These are phyloP conservation scores for Mesocricetus auratus DNA, from an alignment of 2,113 vertebrate species.

Conservation along the genomic window DNA sequence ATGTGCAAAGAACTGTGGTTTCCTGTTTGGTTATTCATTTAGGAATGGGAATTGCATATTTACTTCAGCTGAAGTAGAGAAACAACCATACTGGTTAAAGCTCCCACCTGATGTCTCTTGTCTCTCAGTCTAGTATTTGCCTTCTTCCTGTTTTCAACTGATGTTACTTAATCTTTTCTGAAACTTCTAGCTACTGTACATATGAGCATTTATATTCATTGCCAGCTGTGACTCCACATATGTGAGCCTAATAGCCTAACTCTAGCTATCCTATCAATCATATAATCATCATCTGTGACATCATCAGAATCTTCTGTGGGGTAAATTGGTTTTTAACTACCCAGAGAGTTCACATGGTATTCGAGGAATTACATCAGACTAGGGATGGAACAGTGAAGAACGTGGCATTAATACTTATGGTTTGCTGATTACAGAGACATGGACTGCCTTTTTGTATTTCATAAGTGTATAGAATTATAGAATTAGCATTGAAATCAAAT, in stretches of 20 bases:
- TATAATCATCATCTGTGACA: constrained; percentile 16
- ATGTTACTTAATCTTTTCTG: constrained; percentile 27
- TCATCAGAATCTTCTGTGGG: background rate
- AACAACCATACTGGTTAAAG: background rate
- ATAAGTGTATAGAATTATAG: constrained; percentile 3
- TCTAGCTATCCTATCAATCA: background rate
- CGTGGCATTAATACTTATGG: background rate
- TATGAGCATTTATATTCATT: background rate
- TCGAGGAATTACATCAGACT: background rate
- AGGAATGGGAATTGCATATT: background rate
- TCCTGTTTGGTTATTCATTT: background rate
- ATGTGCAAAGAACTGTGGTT: background rate
- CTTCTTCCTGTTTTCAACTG: constrained; percentile 34
- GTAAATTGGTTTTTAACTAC: constrained; percentile 41
- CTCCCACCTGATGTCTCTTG: background rate
- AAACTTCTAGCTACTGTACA: background rate
- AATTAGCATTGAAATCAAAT: background rate
- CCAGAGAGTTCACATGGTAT: background rate
- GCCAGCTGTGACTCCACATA: background rate
- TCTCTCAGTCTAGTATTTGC: background rate
- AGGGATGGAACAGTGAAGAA: background rate
- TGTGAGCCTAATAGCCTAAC: constrained; percentile 7
- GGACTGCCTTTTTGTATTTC: background rate
- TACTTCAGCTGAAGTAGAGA: background rate
- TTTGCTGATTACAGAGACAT: background rate